phyloP scores from a whole-genome alignment of 2,797 vertebrate genomes.

The Pseudochirops corinnae region DNA sequence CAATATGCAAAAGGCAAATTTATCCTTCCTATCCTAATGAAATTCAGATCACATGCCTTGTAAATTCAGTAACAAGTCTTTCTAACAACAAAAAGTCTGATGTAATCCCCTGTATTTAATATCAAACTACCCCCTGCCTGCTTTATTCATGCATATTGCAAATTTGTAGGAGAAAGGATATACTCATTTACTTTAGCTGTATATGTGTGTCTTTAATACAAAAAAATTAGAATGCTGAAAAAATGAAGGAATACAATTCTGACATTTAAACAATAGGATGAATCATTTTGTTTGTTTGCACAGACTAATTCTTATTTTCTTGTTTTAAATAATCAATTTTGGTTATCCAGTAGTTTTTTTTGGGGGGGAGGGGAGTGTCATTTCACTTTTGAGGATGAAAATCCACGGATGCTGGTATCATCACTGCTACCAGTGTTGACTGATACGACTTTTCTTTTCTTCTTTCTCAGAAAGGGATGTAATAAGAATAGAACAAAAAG shows the following conservation, averaged over 20 bases:
- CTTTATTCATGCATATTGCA: constrained; percentile 1
- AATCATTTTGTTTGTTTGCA: background rate
- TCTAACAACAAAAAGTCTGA: constrained; percentile 31
- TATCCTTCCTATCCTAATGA: background rate
- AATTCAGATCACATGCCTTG: constrained; percentile 21
- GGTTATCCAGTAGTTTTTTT: constrained; percentile 5
- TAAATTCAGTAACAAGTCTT: constrained; percentile 25
- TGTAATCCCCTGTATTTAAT: background rate
- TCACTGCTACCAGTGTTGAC: background rate
- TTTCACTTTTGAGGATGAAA: background rate
- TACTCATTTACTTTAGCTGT: background rate
- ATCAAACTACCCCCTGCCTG: constrained; percentile 3
- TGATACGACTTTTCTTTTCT: background rate
- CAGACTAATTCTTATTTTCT: background rate
- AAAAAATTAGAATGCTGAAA: background rate
- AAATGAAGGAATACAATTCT: background rate
- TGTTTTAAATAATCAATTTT: background rate
- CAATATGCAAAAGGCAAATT: constrained; percentile 13
- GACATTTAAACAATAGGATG: background rate
- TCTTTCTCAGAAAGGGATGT: constrained; percentile 28
- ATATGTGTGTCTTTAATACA: background rate
- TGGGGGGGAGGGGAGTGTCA: background rate
- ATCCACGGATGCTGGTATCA: background rate
- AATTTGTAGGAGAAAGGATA: constrained; percentile 22
- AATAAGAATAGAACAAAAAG: background rate